Conservation (phyloP, 2,113 vertebrate genomes). For the Tamias sibiricus region DNA sequence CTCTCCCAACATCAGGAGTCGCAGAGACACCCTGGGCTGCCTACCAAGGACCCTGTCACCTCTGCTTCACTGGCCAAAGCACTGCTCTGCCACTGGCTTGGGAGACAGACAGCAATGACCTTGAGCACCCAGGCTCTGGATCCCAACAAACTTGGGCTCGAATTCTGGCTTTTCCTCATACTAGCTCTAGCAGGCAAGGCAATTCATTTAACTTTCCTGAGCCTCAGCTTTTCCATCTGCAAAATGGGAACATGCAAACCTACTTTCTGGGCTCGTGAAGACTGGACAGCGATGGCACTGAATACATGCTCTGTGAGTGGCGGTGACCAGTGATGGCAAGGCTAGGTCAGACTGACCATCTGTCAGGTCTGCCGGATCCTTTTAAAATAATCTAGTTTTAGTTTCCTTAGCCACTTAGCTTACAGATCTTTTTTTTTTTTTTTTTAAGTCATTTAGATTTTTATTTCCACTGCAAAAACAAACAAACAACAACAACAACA, state of each 20-base stretch:
- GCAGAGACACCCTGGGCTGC: background rate
- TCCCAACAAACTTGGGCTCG: background rate
- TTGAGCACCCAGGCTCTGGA: background rate
- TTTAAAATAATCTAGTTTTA: background rate
- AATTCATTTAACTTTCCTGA: background rate
- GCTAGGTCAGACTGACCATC: background rate
- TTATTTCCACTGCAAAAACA: conserved; percentile 33
- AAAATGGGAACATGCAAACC: background rate
- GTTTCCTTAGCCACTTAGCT: background rate
- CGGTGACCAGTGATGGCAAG: background rate
- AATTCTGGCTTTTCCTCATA: background rate
- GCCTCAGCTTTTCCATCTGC: background rate
- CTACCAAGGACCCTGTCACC: background rate
- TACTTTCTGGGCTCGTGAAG: background rate
- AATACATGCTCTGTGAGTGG: fast-evolving
- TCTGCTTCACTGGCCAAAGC: background rate
- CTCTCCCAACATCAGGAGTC: too few relatives aligned
- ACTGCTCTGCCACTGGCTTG: background rate
- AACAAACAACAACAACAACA: too few relatives aligned
- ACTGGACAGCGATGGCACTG: background rate
- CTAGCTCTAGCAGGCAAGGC: background rate
- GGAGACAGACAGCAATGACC: background rate
- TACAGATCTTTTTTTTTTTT: background rate
- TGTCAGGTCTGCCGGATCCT: background rate
- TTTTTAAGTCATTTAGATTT: background rate